Evolutionary conservation across 2,888 invertebrate species (phyloP).

Genomic region (Chorisops tibialis): DNA sequence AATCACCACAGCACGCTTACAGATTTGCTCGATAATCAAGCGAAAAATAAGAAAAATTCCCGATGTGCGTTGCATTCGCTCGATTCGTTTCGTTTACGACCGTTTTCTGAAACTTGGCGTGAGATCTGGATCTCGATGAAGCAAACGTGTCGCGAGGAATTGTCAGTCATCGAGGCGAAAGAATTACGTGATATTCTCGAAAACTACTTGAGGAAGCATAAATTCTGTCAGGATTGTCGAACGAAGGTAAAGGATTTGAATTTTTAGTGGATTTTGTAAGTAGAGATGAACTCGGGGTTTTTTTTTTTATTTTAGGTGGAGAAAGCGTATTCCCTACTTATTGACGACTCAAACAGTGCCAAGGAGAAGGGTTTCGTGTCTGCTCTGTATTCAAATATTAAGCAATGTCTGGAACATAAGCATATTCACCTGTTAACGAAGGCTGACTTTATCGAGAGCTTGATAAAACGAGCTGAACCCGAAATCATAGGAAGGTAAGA

Average conservation of each 20-base stretch:
- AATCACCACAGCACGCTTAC: constrained; percentile 79
- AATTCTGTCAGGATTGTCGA: constrained; percentile 91
- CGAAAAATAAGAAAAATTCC: constrained; percentile 83
- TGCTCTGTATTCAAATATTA: constrained; percentile 80
- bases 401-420: constrained; percentile 78
- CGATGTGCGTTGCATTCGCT: constrained; percentile 86
- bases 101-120: constrained; percentile 70
- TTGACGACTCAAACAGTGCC: constrained; percentile 76
- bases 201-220: constrained; percentile 86
- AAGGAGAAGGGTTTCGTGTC: constrained; percentile 89
- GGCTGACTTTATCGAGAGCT: constrained; percentile 82
- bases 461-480: constrained; percentile 87
- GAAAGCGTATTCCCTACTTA: constrained; percentile 80
- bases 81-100: constrained; percentile 78
- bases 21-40: constrained; percentile 74
- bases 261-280: background rate
- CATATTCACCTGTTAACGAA: constrained; percentile 86
- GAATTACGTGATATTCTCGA: constrained; percentile 82
- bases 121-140: constrained; percentile 86
- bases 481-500: constrained; percentile 77
- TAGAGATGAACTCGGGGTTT: background rate
- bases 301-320: constrained; percentile 54
- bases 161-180: constrained; percentile 82
- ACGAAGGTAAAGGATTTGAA: constrained; percentile 67
- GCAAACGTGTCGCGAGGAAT: constrained; percentile 74